Percentiles rank a stretch among this genome's conserved stretches.
These are phyloP conservation scores for Tenthredo distinguenda DNA, from an alignment of 2,888 invertebrate species.

Conservation along the genomic window DNA sequence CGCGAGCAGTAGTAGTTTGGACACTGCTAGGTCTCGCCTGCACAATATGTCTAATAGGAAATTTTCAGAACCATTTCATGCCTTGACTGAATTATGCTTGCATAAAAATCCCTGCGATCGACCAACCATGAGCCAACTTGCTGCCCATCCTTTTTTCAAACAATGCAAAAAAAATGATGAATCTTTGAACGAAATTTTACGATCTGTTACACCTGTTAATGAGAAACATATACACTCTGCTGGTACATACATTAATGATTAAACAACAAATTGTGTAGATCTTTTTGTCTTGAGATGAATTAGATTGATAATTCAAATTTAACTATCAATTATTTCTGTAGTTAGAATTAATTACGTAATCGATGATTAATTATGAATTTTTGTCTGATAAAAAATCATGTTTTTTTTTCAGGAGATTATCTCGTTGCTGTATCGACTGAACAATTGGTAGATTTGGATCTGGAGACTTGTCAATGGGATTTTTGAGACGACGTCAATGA, in stretches of 20 bases:
- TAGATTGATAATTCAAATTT: neutral
- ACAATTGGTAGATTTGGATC: conserved; percentile 82
- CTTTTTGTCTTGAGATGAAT: neutral
- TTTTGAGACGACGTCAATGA: conserved; percentile 77
- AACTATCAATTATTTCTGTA: too few relatives aligned
- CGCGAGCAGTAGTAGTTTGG: conserved; percentile 58
- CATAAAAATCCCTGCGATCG: conserved; percentile 85
- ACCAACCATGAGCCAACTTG: conserved; percentile 85
- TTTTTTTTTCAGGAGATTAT: conserved; percentile 80
- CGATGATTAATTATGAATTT: neutral
- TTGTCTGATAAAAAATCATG: conserved; percentile 1
- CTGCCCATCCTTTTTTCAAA: conserved; percentile 89
- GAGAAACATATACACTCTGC: conserved; percentile 80
- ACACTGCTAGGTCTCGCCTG: conserved; percentile 56
- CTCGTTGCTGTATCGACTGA: conserved; percentile 82
- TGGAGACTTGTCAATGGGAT: conserved; percentile 85
- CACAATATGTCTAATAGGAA: conserved; percentile 77
- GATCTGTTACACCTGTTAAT: conserved; percentile 85
- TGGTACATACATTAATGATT: conserved; percentile 76
- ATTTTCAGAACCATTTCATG: conserved; percentile 89
- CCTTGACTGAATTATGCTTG: conserved; percentile 87
- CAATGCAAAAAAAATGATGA: conserved; percentile 82
- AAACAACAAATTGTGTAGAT: neutral
- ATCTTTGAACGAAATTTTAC: conserved; percentile 83
- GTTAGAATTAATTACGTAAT: too few relatives aligned